Percentiles rank a stretch among this genome's conserved stretches.
Evolutionary conservation across 2,888 invertebrate genomes (phyloP).

Genomic region (Dysmachus trigonus): DNA sequence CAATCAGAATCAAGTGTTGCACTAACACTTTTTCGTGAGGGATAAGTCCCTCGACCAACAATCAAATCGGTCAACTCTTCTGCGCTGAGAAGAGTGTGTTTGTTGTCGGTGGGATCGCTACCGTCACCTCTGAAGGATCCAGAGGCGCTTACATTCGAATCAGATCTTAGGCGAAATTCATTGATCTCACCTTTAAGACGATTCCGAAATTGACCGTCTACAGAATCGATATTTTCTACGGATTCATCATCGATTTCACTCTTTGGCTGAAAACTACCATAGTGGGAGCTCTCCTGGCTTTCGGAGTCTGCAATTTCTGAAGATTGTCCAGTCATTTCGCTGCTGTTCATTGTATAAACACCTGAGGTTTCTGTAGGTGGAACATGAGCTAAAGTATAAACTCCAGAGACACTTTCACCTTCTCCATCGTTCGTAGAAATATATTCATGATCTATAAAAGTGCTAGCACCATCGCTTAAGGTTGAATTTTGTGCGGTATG

Average conservation of each 20-base stretch:
- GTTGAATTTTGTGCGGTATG: slow-evolving; percentile 88
- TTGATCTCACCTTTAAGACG: slow-evolving; percentile 66
- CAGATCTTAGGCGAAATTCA: slow-evolving; percentile 73
- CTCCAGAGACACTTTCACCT: slow-evolving; percentile 68
- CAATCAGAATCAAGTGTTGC: slow-evolving; percentile 88
- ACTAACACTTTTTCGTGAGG: slow-evolving; percentile 80
- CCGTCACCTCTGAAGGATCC: slow-evolving; percentile 87
- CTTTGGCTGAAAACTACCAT: slow-evolving; percentile 68
- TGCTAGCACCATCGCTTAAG: slow-evolving; percentile 76
- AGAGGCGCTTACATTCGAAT: slow-evolving; percentile 81
- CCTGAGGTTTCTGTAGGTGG: slow-evolving; percentile 86
- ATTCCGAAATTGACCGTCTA: slow-evolving; percentile 67
- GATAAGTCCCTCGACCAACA: slow-evolving; percentile 82
- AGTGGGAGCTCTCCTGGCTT: slow-evolving; percentile 67
- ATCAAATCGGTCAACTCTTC: slow-evolving; percentile 85
- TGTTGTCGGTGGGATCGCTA: slow-evolving; percentile 85
- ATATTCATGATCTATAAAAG: slow-evolving; percentile 73
- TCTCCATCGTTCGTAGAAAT: slow-evolving; percentile 57
- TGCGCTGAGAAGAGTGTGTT: slow-evolving; percentile 79
- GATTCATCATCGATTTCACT: slow-evolving; percentile 65
- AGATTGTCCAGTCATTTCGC: slow-evolving; percentile 67
- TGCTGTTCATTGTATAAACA: slow-evolving; percentile 82
- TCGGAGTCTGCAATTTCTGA: slow-evolving; percentile 70
- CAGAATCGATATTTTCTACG: slow-evolving; percentile 65
- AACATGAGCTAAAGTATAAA: slow-evolving; percentile 70